Conservation (phyloP, 2,797 vertebrate species). For the Alosa sapidissima region DNA sequence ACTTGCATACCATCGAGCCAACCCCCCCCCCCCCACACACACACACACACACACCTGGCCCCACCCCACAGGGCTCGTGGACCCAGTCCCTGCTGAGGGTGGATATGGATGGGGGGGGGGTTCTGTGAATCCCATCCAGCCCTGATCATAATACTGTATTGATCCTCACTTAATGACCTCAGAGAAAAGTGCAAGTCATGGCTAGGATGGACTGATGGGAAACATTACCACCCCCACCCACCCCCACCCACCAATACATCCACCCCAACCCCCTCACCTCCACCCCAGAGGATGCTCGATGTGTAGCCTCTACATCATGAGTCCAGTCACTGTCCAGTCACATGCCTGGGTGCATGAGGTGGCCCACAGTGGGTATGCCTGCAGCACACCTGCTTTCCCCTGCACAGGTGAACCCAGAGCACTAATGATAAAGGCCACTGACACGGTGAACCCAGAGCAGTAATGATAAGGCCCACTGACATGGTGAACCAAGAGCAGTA, state of each 20-base stretch:
- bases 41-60: not conserved
- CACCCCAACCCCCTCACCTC: not conserved
- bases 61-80: too few relatives aligned
- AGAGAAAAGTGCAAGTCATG: constrained; percentile 41
- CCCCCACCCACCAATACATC: not conserved
- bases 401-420: too few relatives aligned
- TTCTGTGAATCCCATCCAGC: constrained; percentile 27
- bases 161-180: constrained; percentile 42
- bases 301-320: too few relatives aligned
- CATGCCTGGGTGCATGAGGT: not conserved
- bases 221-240: not conserved
- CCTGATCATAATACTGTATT: constrained; percentile 42
- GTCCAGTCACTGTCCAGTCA: too few relatives aligned
- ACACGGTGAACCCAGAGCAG: too few relatives aligned
- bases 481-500: too few relatives aligned
- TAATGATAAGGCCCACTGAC: too few relatives aligned
- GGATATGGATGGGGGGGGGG: not conserved
- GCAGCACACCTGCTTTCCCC: too few relatives aligned
- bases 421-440: too few relatives aligned
- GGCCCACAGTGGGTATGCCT: too few relatives aligned
- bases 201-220: constrained; percentile 34
- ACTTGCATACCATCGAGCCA: not conserved
- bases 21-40: not conserved
- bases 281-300: too few relatives aligned
- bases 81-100: not conserved